phyloP scores from a whole-genome alignment of 2,888 invertebrate genomes.

The Drosophila affinis region DNA sequence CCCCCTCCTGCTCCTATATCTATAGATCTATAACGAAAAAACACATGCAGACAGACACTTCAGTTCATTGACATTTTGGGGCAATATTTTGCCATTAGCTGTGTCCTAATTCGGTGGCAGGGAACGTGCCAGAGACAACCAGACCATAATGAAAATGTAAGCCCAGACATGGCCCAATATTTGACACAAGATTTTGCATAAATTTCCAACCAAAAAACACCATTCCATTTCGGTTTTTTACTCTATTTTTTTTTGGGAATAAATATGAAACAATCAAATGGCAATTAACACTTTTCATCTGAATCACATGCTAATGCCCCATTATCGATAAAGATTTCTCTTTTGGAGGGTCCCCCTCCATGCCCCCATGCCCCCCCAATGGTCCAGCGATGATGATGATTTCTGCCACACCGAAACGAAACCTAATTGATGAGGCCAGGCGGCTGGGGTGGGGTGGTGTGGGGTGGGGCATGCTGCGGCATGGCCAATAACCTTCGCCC shows the following conservation, averaged over 20 bases:
- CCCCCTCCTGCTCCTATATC: neutral
- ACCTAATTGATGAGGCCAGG: conserved; percentile 33
- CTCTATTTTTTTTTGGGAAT: neutral
- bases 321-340: conserved; percentile 27
- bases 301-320: conserved; percentile 40
- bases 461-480: neutral
- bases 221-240: neutral
- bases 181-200: conserved; percentile 47
- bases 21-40: neutral
- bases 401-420: neutral
- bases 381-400: conserved; percentile 12
- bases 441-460: no score
- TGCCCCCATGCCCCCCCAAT: neutral
- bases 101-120: conserved; percentile 64
- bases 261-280: conserved; percentile 50
- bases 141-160: conserved; percentile 68
- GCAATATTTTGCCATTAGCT: conserved; percentile 74
- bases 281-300: conserved; percentile 59
- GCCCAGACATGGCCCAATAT: conserved; percentile 31
- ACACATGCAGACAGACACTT: conserved; percentile 67
- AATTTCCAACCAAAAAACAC: conserved; percentile 10
- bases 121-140: conserved; percentile 36
- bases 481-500: conserved; percentile 40
- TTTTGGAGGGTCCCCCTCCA: no score
- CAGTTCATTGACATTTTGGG: conserved; percentile 71